A percentile compares a stretch with the other conserved stretches of the same genome.
Conservation (phyloP, 2,888 invertebrate species). For the Clostera curtula region DNA sequence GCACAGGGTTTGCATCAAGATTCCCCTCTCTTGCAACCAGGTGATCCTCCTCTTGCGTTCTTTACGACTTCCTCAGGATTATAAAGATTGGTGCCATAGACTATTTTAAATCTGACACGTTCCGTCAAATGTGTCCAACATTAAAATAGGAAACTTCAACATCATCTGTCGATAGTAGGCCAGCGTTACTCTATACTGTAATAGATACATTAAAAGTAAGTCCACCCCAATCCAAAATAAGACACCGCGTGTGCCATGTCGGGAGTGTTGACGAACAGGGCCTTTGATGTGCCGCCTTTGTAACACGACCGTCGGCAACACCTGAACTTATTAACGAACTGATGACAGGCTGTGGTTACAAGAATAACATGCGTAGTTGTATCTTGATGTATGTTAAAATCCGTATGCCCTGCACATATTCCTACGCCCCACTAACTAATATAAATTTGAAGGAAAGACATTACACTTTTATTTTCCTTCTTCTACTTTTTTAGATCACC, state of each 20-base stretch:
- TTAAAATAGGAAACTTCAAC: not conserved
- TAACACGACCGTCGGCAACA: conserved; percentile 26
- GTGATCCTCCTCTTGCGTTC: no score
- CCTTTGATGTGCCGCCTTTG: conserved; percentile 33
- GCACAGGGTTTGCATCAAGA: no score
- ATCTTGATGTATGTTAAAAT: not conserved
- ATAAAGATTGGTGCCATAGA: no score
- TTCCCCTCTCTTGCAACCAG: no score
- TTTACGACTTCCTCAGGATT: no score
- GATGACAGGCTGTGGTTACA: conserved; percentile 19
- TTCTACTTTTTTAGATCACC: no score
- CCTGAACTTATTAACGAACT: conserved; percentile 27
- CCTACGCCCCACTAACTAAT: not conserved
- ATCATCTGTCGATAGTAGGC: no score
- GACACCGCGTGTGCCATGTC: conserved; percentile 21
- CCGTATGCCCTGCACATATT: not conserved
- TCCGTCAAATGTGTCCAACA: no score
- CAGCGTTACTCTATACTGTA: not conserved
- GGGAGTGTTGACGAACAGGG: conserved; percentile 22
- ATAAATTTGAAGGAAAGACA: no score
- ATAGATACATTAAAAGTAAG: not conserved
- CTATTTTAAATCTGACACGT: no score
- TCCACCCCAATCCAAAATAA: conserved; percentile 13
- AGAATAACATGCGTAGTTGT: not conserved
- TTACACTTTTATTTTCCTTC: no score